Percentiles rank a stretch among this genome's conserved stretches.
phyloP scores from a whole-genome alignment of 1,140 invertebrate species.

The Steinernema khuongi region DNA sequence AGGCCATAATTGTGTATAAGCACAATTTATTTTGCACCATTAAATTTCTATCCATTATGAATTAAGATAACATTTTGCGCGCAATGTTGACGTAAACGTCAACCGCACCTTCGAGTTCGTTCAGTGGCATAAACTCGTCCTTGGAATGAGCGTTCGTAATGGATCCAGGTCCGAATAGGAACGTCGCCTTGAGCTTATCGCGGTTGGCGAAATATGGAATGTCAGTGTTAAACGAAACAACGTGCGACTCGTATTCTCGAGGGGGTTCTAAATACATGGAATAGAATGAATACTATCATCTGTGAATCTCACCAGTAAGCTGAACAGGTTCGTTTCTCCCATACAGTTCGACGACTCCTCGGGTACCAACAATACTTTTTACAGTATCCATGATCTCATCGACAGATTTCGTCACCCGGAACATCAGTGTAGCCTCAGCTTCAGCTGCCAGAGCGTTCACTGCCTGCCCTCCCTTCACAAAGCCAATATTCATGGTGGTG shows the following conservation, averaged over 20 bases:
- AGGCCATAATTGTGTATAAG: not conserved
- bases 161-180: constrained; percentile 46
- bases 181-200: constrained; percentile 40
- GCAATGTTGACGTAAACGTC: constrained; percentile 37
- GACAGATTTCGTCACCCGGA: constrained; percentile 40
- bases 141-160: constrained; percentile 48
- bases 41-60: too few relatives aligned
- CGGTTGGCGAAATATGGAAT: constrained; percentile 39
- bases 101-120: constrained; percentile 39
- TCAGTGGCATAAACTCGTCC: constrained; percentile 42
- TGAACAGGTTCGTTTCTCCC: constrained; percentile 44
- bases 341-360: constrained; percentile 22
- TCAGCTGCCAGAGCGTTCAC: constrained; percentile 45
- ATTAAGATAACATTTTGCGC: not conserved
- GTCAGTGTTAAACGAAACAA: constrained; percentile 49
- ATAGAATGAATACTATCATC: not conserved
- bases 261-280: constrained; percentile 36
- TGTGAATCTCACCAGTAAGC: constrained; percentile 29
- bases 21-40: not conserved
- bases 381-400: constrained; percentile 31
- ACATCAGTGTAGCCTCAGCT: constrained; percentile 40
- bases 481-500: constrained; percentile 46
- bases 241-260: constrained; percentile 26
- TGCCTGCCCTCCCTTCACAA: constrained; percentile 46
- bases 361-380: constrained; percentile 23